These are phyloP conservation scores for Augochlorella aurata DNA, from an alignment of 2,888 invertebrate species.

Conservation along the genomic window DNA sequence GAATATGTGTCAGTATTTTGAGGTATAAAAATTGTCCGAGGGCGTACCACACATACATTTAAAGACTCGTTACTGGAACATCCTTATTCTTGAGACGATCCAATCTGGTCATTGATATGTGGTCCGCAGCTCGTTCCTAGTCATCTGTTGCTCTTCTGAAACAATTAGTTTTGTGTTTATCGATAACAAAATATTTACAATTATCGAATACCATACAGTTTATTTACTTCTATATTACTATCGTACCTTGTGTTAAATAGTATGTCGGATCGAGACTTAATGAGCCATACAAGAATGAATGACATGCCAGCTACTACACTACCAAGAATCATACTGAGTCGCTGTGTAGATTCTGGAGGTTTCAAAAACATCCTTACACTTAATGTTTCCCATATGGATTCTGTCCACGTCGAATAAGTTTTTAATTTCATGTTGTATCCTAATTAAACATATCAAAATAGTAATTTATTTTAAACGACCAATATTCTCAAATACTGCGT, in stretches of 20 bases:
- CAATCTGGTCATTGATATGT: conserved; percentile 77
- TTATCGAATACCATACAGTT: not conserved
- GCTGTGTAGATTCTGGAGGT: conserved; percentile 85
- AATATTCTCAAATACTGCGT: not conserved
- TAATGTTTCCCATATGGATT: conserved; percentile 91
- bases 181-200: not conserved
- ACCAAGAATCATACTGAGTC: conserved; percentile 84
- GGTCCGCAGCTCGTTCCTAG: conserved; percentile 79
- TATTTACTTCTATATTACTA: not conserved
- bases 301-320: conserved; percentile 83
- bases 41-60: conserved; percentile 77
- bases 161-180: conserved; percentile 22
- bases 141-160: conserved; percentile 71
- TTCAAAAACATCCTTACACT: conserved; percentile 90
- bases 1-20: conserved; percentile 43
- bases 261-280: conserved; percentile 82
- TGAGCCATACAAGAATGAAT: conserved; percentile 83
- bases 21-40: conserved; percentile 73
- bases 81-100: conserved; percentile 70
- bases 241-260: conserved; percentile 80
- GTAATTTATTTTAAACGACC: conserved; percentile 1
- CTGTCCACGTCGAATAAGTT: conserved; percentile 93
- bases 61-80: conserved; percentile 76
- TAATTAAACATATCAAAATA: conserved; percentile 76
- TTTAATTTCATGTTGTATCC: conserved; percentile 91